Conservation (phyloP, 2,113 vertebrate species). For the Heterochromis multidens region DNA sequence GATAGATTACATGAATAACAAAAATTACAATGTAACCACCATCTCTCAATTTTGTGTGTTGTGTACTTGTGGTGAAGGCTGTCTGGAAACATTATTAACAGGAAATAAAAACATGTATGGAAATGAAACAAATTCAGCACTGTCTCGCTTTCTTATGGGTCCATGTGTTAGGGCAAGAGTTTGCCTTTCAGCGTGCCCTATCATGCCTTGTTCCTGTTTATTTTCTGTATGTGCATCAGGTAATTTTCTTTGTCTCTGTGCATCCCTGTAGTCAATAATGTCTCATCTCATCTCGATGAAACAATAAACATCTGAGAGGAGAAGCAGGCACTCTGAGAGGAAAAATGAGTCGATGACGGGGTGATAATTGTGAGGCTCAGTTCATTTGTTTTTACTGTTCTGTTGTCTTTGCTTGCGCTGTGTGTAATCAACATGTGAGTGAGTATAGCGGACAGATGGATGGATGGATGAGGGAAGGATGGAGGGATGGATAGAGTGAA, state of each 20-base stretch:
- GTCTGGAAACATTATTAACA: not conserved
- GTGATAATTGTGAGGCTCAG: constrained; percentile 43
- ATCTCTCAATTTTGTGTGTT: not conserved
- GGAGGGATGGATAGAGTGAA: not conserved
- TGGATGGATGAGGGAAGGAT: constrained; percentile 16
- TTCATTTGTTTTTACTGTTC: constrained; percentile 58
- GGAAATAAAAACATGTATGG: not conserved
- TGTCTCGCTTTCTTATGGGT: not conserved
- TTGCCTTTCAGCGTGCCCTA: not conserved
- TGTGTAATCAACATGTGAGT: constrained; percentile 56
- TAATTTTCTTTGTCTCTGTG: not conserved
- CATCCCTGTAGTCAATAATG: constrained; percentile 16
- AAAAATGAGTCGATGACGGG: not conserved
- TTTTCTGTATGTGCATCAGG: not conserved
- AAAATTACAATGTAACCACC: not conserved
- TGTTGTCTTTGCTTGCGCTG: constrained; percentile 49
- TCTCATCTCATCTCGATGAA: constrained; percentile 7
- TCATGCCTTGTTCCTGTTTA: not conserved
- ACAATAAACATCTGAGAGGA: constrained; percentile 30
- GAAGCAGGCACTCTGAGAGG: not conserved
- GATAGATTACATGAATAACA: not conserved
- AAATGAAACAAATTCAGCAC: not conserved
- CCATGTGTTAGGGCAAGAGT: not conserved
- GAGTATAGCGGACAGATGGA: constrained; percentile 37
- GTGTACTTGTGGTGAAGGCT: not conserved